Percentiles rank a stretch among this genome's conserved stretches.
These are phyloP conservation scores for Notospermus geniculatus DNA, from an alignment of 1,140 invertebrate genomes.

Conservation along the genomic window DNA sequence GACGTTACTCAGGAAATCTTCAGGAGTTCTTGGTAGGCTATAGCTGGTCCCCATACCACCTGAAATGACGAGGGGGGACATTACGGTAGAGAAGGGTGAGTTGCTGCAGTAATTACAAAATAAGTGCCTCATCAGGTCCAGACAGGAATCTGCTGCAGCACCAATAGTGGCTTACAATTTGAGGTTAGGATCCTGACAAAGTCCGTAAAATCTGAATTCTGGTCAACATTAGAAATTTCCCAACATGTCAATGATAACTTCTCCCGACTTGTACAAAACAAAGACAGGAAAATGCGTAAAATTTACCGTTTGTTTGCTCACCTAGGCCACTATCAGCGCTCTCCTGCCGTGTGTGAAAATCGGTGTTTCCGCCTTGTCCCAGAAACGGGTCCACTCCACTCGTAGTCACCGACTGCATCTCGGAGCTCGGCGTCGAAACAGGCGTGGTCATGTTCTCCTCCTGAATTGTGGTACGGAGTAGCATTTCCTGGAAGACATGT, in stretches of 20 bases:
- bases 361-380: conserved; percentile 62
- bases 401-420: background rate
- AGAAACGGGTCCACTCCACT: conserved; percentile 75
- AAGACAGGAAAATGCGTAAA: background rate
- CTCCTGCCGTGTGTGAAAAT: conserved; percentile 83
- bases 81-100: background rate
- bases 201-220: no score
- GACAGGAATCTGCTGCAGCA: no score
- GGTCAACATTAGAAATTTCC: no score
- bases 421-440: background rate
- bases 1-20: conserved; percentile 84
- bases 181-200: no score
- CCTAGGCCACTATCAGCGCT: conserved; percentile 89
- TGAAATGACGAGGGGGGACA: conserved; percentile 20
- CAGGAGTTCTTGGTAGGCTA: conserved; percentile 85
- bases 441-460: conserved; percentile 8
- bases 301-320: conserved; percentile 18
- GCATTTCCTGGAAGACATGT: conserved; percentile 31
- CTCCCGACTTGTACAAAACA: no score
- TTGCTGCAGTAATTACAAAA: no score
- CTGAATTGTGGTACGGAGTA: conserved; percentile 19
- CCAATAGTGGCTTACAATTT: no score
- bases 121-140: no score
- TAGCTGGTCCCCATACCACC: conserved; percentile 68
- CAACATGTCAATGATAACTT: no score